A percentile compares a stretch with the other conserved stretches of the same genome.
phyloP scores from a whole-genome alignment of 2,797 vertebrate species.

The Psittacula derbiana region DNA sequence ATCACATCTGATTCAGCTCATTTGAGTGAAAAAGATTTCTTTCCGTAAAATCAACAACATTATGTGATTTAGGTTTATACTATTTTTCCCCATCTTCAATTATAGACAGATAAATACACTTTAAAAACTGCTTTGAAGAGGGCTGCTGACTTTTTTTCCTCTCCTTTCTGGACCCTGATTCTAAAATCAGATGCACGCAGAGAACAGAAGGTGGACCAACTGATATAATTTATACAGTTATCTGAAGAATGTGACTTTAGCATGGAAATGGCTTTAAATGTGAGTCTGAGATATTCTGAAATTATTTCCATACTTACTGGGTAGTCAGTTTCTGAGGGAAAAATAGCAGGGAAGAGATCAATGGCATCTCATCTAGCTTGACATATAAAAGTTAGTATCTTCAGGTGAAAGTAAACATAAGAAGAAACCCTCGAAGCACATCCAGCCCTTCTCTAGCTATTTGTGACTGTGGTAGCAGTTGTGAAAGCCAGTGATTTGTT shows the following conservation, averaged over 20 bases:
- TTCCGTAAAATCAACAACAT: not conserved
- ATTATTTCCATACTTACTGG: not conserved
- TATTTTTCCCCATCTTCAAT: not conserved
- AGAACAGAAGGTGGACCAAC: not conserved
- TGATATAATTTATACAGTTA: not conserved
- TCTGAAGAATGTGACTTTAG: constrained; percentile 13
- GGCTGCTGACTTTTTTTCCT: not conserved
- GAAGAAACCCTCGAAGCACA: not conserved
- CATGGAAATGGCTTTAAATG: not conserved
- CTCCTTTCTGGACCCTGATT: not conserved
- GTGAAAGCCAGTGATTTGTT: constrained; percentile 17
- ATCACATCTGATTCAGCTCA: not conserved
- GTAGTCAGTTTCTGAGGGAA: not conserved
- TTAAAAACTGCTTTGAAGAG: not conserved
- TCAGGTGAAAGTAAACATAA: constrained; percentile 37
- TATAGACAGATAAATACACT: not conserved
- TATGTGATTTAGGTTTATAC: not conserved
- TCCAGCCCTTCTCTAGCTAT: not conserved
- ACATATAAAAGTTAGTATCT: not conserved
- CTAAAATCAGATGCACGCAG: not conserved
- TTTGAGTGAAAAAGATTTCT: not conserved
- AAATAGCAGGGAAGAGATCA: constrained; percentile 20
- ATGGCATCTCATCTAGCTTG: not conserved
- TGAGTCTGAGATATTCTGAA: not conserved
- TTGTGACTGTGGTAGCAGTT: constrained; percentile 6